A percentile compares a stretch with the other conserved stretches of the same genome.
phyloP scores from a whole-genome alignment of 2,888 invertebrate genomes.

The Phyllotreta striolata region DNA sequence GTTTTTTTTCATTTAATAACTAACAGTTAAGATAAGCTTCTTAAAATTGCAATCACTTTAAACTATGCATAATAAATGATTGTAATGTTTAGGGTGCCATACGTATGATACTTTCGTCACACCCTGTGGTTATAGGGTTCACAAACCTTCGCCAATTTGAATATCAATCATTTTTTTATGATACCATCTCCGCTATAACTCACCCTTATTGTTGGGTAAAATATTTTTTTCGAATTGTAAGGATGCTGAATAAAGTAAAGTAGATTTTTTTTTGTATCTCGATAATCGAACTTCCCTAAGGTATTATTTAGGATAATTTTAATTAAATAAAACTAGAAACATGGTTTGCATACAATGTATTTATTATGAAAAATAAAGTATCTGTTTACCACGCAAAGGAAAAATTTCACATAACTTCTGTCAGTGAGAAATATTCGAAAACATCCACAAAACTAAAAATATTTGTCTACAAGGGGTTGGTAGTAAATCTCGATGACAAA shows the following conservation, averaged over 20 bases:
- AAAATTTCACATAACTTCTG: conserved; percentile 8
- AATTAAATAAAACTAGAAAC: too few species aligned
- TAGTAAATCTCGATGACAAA: conserved; percentile 59
- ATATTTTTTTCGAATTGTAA: neutral
- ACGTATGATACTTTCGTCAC: conserved; percentile 40
- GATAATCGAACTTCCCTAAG: too few species aligned
- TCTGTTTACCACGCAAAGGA: too few species aligned
- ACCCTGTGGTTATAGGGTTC: conserved; percentile 37
- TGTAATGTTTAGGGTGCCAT: conserved; percentile 45
- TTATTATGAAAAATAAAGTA: too few species aligned
- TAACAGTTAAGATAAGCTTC: conserved; percentile 51
- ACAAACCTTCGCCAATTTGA: conserved; percentile 12
- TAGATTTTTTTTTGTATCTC: too few species aligned
- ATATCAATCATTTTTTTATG: conserved; percentile 23
- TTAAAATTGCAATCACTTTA: conserved; percentile 48
- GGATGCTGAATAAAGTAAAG: neutral
- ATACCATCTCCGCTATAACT: neutral
- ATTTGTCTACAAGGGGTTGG: conserved; percentile 36
- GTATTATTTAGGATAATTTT: too few species aligned
- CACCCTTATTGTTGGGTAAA: conserved; percentile 3
- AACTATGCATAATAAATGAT: conserved; percentile 45
- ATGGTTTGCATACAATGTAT: too few species aligned
- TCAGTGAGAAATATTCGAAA: conserved; percentile 25
- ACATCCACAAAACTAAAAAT: conserved; percentile 23
- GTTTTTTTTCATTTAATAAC: conserved; percentile 49